Conservation (phyloP, 2,797 vertebrate genomes). For the Danio jaintianensis region DNA sequence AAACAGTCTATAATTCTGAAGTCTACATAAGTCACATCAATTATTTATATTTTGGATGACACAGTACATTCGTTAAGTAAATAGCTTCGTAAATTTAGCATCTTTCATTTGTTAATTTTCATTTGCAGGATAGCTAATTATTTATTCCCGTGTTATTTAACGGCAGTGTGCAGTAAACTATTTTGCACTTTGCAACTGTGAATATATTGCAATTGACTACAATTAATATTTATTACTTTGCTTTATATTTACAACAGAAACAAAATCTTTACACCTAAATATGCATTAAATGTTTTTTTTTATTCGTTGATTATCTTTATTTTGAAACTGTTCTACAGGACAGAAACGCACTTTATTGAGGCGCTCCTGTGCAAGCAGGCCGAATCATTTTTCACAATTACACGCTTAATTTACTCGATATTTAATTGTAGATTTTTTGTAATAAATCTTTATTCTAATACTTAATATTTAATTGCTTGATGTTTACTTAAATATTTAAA, state of each 20-base stretch:
- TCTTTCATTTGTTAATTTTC: slow-evolving; percentile 18
- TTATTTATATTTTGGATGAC: slow-evolving; percentile 32
- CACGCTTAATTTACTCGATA: slow-evolving; percentile 40
- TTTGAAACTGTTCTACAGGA: background rate
- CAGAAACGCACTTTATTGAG: background rate
- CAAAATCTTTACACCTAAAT: background rate
- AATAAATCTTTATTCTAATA: slow-evolving; percentile 58
- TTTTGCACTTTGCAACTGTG: background rate
- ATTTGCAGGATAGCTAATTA: slow-evolving; percentile 16
- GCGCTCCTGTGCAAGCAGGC: background rate
- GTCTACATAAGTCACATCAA: slow-evolving; percentile 9
- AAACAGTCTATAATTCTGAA: background rate
- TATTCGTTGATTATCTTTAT: slow-evolving; percentile 12
- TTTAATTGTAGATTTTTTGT: slow-evolving; percentile 27
- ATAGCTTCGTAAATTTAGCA: slow-evolving; percentile 38
- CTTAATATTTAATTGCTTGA: slow-evolving; percentile 28
- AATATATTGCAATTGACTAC: background rate
- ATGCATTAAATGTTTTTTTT: background rate
- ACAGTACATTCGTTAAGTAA: slow-evolving; percentile 27
- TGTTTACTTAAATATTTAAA: slow-evolving; percentile 18
- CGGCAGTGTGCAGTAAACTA: background rate
- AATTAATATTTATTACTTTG: background rate
- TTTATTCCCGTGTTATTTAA: background rate
- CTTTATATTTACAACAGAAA: background rate
- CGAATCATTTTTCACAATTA: slow-evolving; percentile 36